A percentile compares a stretch with the other conserved stretches of the same genome.
These are phyloP conservation scores for Gymnoscelis rufifasciata DNA, from an alignment of 2,888 invertebrate genomes.

Conservation along the genomic window DNA sequence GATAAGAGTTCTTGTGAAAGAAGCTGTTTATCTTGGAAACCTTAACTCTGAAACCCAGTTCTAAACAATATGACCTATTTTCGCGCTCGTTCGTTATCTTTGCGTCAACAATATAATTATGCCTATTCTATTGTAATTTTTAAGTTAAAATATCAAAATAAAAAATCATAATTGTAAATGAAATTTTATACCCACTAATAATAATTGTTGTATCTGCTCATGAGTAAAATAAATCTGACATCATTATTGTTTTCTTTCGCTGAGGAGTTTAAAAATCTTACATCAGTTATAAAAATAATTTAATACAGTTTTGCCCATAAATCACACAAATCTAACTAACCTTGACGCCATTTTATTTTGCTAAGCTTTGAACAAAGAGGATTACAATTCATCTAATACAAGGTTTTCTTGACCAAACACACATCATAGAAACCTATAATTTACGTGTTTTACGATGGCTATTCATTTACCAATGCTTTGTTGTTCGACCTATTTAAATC, in stretches of 20 bases:
- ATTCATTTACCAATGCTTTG: slow-evolving; percentile 49
- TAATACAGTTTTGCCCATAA: background rate
- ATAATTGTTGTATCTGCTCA: no score
- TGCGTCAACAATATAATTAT: no score
- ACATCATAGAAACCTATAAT: slow-evolving; percentile 13
- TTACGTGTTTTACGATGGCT: slow-evolving; percentile 24
- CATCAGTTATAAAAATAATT: no score
- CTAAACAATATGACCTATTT: slow-evolving; percentile 13
- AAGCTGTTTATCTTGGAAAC: slow-evolving; percentile 23
- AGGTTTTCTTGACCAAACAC: slow-evolving; percentile 11
- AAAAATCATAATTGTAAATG: no score
- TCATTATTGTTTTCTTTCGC: no score
- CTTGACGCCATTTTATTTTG: slow-evolving; percentile 4
- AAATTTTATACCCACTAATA: no score
- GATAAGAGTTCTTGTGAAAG: slow-evolving; percentile 24
- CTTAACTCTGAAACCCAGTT: slow-evolving; percentile 17
- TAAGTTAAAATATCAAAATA: no score
- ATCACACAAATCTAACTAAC: background rate
- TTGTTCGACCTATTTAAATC: slow-evolving; percentile 59
- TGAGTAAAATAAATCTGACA: no score
- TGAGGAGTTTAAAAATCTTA: no score
- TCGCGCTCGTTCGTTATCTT: no score
- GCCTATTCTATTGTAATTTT: no score
- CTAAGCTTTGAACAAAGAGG: slow-evolving; percentile 5
- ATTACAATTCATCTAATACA: slow-evolving; percentile 3